Evolutionary conservation across 2,113 vertebrate species (phyloP), one percentile per base, ranked within the genome.

Genomic region (Campylorhamphus procurvoides): DNA sequence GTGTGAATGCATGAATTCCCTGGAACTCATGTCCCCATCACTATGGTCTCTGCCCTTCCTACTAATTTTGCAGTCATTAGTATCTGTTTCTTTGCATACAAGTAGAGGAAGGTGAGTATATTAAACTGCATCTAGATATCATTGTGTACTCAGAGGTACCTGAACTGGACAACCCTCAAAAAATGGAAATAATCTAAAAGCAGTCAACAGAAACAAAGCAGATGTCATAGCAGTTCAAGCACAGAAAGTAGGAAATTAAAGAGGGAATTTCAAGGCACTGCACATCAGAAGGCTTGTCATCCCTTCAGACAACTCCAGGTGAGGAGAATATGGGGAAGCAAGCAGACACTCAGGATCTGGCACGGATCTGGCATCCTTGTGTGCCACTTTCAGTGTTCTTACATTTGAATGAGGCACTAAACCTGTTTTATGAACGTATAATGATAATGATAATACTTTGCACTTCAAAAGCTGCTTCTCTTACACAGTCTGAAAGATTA

Each of bases 381-480:
- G 55, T 78, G 73, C 83, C 83, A 58, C 71, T 87, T 58, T 3
- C 52, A 84, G 73, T 2, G 0, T 49, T 72, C 56, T 33, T 10
- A 29, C 64, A 10, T 46, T 24, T 53, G 86, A 92, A 46, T 7
- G 90, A 94, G 92, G 63, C 93, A 86, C 79, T 92, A 64, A 90
- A 46, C 69, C 86, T 60, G 25, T 10, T 82, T 42, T n/a, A 84
- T 84, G 83, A 88, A 78, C 19, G 0, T 35, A 84, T 66, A 77
- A 89, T 84, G 88, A 60, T 75, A 93, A 94, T 94, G 93, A 93
- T 72, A 82, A 94, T 90, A 42, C 83, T 96, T 96, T 96, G 96
- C 96, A 97, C 96, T 97, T 96, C 96, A 97, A 96, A 97, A 96
- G 96, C 66, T 3, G 27, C 88, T 82, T 79, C 73, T 62, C 80